Conservation (phyloP, 2,888 invertebrate genomes). For the Agrochola lychnidis region DNA sequence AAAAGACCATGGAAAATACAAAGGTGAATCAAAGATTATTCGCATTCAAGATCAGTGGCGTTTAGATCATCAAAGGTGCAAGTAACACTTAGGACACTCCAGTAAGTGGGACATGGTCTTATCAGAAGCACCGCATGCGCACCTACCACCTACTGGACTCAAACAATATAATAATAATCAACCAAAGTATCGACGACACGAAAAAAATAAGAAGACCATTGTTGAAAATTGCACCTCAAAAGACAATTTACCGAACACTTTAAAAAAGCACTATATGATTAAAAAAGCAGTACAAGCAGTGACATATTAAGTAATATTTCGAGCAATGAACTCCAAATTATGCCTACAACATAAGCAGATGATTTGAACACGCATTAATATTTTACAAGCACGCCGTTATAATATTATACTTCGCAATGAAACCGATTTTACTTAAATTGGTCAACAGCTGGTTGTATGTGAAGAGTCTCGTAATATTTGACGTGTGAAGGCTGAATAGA, state of each 20-base stretch:
- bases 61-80: no score
- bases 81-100: no score
- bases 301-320: slow-evolving; percentile 18
- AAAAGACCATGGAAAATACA: not conserved
- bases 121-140: no score
- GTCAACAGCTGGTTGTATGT: slow-evolving; percentile 2
- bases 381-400: slow-evolving; percentile 31
- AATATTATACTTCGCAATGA: slow-evolving; percentile 13
- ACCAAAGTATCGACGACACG: no score
- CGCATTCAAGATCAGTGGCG: no score
- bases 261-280: no score
- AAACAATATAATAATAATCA: no score
- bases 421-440: slow-evolving; percentile 21
- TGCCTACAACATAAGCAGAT: slow-evolving; percentile 4
- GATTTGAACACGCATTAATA: slow-evolving; percentile 28
- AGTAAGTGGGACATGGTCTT: no score
- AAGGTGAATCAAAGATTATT: not conserved
- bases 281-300: not conserved
- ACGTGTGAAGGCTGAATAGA: not conserved
- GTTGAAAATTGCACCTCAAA: not conserved
- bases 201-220: no score
- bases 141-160: no score
- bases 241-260: not conserved
- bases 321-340: slow-evolving; percentile 32
- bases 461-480: not conserved